Base-by-base conservation (phyloP, 2,797 vertebrate species). In the Masticophis lateralis region DNA sequence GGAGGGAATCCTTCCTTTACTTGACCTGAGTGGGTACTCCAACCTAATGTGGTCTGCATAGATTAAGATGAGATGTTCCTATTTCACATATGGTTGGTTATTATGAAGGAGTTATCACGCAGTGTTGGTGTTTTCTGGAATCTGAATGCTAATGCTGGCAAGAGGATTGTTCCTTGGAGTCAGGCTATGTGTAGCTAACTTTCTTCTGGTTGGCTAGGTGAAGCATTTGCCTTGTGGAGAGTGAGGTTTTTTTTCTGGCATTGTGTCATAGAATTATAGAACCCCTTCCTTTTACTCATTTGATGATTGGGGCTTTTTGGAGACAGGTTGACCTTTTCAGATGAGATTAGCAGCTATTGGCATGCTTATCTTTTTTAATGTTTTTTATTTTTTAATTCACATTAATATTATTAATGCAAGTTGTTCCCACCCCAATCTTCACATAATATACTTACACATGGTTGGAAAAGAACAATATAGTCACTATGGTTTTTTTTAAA, bases 401-500 rank as follows among this genome's bases (percentile, higher is more conserved):
- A 90, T 96, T 96, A 88, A 95, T 95, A 95, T 96, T 16, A 94
- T 95, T 95, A 92, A 79, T 87, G 95, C 96, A 93, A 94, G 94
- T 94, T 93, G 94, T 11, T 7, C 20, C 11, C 10, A 22, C 97
- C 98, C 47, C 8, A 96, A 97, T 97, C 92, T 95, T 94, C 94
- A 93, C 94, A 96, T 93, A 95, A 96, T 95, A 96, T 97, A 96
- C 97, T 95, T 96, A 97, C 96, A 96, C 91, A 97, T 95, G 93
- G 94, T 95, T 96, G 96, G 95, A 96, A 55, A 95, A 95, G 96
- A 97, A 97, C 97, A 98, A 96, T 97, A 98, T 97, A 98, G 92
- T 95, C 96, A 96, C 91, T 95, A 95, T 95, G 53, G 8, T 53
- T 55, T 55, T 55, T 22, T 22, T 59, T 7, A 94, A 79, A 95